A percentile compares a stretch with the other conserved stretches of the same genome.
Conservation (phyloP, 2,888 invertebrate genomes). For the Cantharis nigra region DNA sequence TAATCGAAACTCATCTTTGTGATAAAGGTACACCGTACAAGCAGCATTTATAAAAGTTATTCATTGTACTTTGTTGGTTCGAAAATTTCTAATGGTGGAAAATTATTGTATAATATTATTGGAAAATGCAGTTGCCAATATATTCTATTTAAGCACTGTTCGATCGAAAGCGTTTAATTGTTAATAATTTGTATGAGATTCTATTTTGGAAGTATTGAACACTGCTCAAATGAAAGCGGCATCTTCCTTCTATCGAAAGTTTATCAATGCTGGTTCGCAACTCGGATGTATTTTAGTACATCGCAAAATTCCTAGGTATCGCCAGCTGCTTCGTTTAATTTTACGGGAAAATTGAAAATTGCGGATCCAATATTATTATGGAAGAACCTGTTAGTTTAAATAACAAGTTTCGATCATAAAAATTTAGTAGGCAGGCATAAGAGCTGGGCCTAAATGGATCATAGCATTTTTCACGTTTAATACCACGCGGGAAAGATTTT, state of each 20-base stretch:
- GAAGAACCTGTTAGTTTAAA: background rate
- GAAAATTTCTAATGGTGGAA: background rate
- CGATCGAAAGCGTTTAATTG: background rate
- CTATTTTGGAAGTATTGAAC: background rate
- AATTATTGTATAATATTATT: background rate
- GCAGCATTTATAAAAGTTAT: background rate
- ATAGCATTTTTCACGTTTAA: background rate
- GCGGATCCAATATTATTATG: background rate
- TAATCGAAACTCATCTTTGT: background rate
- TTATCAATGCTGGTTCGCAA: background rate
- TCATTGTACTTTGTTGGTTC: background rate
- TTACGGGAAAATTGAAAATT: background rate
- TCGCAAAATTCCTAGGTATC: background rate
- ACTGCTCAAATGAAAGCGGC: background rate
- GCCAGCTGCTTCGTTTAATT: background rate
- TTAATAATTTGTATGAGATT: background rate
- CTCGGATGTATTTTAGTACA: background rate
- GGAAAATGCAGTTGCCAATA: background rate
- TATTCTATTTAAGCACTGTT: background rate
- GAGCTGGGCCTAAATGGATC: background rate
- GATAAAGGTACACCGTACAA: background rate
- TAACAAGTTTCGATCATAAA: background rate
- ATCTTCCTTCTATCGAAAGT: background rate
- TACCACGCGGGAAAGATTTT: background rate
- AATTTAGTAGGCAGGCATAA: background rate